Base-by-base conservation (phyloP, 1,140 invertebrate genomes). In the Drosophila nasuta region DNA sequence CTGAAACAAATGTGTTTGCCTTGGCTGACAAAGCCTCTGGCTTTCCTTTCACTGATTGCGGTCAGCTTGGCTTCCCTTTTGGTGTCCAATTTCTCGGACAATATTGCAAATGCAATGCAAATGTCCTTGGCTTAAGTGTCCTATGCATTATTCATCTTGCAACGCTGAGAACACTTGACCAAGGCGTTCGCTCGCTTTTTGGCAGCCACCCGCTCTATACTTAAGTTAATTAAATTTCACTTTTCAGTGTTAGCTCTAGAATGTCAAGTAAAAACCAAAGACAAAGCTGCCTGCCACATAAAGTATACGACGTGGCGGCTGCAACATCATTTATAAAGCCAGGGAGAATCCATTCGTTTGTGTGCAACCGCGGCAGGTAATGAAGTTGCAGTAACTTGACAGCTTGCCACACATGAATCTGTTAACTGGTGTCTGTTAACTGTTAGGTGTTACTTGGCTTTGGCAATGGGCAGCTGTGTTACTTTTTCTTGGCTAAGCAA, bases 191-290 rank as follows among this genome's bases (percentile, higher is more conserved):
- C 28, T 59, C n/a, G 56, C 71, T 59, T 63, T 63, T 67, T 63
- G 35, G 60, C 52, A 67, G 57, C 25, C 49, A 13, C 8, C 33
- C 43, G 56, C 25, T 52, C 41, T 70, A 60, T 79, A 83, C 83
- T 88, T 88, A 89, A 88, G 67, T 81, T 88, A 88, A 89, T 88
- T 89, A 89, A 89, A 89, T 67, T 77, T 70, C 70, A 67, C 67
- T 82, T 79, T 87, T 66, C 20, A 13, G 15, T 41, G 59, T 63
- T 60, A 59, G 54, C 70, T 68, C 54, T 17, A 52, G 38, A 52
- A 13, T 62, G 46, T 62, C 71, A 60, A 58, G n/a, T 5, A 20
- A 48, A 48, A 48, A 48, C 70, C 71, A 79, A 70, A 73, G 82
- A 86, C 68, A 86, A 87, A 87, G 25, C 17, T 57, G 28, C 10